Evolutionary conservation across 1,140 invertebrate species (phyloP), one percentile per base, ranked within the genome.

Genomic region (Stegodyphus dumicola): DNA sequence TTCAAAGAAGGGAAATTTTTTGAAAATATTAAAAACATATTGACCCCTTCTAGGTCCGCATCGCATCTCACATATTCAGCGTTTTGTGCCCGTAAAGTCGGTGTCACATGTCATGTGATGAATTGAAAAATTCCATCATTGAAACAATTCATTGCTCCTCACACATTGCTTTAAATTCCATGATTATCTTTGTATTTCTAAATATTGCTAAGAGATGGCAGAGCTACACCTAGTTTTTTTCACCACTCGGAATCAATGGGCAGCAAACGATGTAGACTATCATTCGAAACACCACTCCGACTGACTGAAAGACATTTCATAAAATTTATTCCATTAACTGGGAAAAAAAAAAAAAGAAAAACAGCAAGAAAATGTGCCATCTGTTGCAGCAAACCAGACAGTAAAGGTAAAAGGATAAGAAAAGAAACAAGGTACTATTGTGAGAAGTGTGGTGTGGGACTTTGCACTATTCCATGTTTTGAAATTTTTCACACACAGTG

Each of bases 51-150:
- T 69, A 13, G 66, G 33, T 17, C 1, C 3, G 66, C 66, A n/a
- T 69, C 5, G n/a, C 66, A 69, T 69, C 7, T 69, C 66, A 69
- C 17, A 69, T 1, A 6, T 69, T 69, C 33, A 2, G 66, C 5
- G 56, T 69, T 69, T 69, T 17, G 17, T 69, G 66, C 17, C 17
- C 5, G 17, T 69, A n/a, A n/a, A n/a, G n/a, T n/a, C n/a, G n/a
- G n/a, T n/a, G n/a, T 69, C 66, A 33, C 66, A 69, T 69, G 66
- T 9, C n/a, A 69, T 69, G 66, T n/a, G 66, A 69, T n/a, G 66
- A 7, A 69, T 7, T 9, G 66, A 69, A 69, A 33, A 69, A 69
- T 69, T 69, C 7, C 66, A 69, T 17, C 66, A 7, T 69, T 69
- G 66, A 17, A 69, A 69, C 7, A 6, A 33, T 9, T 9, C n/a